These are phyloP conservation scores for Poeciliopsis gracilis DNA, from an alignment of 2,797 vertebrate species.

Conservation along the genomic window DNA sequence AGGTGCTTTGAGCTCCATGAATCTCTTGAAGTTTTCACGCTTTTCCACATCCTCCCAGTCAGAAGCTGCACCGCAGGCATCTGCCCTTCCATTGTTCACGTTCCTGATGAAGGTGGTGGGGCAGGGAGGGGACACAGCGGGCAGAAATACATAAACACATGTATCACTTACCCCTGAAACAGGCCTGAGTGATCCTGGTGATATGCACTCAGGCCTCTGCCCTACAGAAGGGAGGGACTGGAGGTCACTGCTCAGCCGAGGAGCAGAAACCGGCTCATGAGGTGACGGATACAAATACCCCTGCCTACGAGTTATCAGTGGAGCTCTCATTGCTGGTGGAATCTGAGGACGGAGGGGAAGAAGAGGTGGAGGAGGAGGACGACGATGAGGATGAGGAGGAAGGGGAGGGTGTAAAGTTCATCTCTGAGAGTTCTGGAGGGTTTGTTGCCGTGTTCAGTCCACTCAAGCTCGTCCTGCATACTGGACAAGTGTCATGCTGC, in stretches of 20 bases:
- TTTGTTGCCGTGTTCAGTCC: conserved; percentile 99
- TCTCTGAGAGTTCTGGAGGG: conserved; percentile 93
- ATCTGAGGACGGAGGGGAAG: conserved; percentile 83
- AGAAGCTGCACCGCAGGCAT: conserved; percentile 51
- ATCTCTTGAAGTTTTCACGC: conserved; percentile 42
- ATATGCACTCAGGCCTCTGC: conserved; percentile 56
- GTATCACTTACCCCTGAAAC: conserved; percentile 60
- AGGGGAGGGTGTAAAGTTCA: conserved; percentile 93
- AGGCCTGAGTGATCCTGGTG: conserved; percentile 44
- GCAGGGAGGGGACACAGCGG: conserved; percentile 25
- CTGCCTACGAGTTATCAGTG: conserved; percentile 92
- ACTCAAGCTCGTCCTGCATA: conserved; percentile 97
- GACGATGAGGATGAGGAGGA: conserved; percentile 90
- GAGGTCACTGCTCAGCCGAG: conserved; percentile 54
- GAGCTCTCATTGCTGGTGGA: conserved; percentile 94
- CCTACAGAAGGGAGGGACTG: conserved; percentile 44
- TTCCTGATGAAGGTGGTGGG: conserved; percentile 65
- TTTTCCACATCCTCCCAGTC: conserved; percentile 57
- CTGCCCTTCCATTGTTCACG: conserved; percentile 57
- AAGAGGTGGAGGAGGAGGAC: conserved; percentile 71
- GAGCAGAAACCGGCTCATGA: conserved; percentile 56
- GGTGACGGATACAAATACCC: conserved; percentile 26
- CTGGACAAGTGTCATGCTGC: conserved; percentile 98
- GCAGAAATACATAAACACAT: conserved; percentile 61
- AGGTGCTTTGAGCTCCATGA: conserved; percentile 47